Conservation (phyloP, 2,888 invertebrate genomes). For the Drosophila prostipennis region DNA sequence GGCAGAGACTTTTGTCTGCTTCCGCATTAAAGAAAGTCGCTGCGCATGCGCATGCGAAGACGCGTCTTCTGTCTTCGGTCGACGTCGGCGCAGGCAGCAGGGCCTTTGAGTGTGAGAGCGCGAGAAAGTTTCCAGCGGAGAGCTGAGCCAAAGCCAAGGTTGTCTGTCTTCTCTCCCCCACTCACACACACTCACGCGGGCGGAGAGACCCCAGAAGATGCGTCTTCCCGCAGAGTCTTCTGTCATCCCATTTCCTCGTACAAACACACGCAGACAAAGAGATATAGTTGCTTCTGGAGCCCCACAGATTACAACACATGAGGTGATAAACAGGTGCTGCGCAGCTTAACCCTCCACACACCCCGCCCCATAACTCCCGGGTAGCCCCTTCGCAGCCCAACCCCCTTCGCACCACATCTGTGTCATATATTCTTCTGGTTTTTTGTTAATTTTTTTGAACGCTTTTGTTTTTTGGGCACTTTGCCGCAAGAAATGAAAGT, state of each 20-base stretch:
- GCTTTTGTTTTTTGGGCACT: constrained; percentile 61
- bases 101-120: constrained; percentile 48
- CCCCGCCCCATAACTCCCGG: constrained; percentile 21
- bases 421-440: constrained; percentile 59
- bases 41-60: constrained; percentile 40
- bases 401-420: constrained; percentile 14
- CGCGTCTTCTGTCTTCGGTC: constrained; percentile 8
- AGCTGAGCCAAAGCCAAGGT: constrained; percentile 61
- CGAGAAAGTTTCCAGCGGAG: constrained; percentile 66
- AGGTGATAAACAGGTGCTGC: constrained; percentile 75
- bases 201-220: constrained; percentile 28
- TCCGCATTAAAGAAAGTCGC: constrained; percentile 72
- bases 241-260: constrained; percentile 15
- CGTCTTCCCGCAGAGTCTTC: constrained; percentile 44
- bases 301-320: constrained; percentile 73
- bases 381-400: background rate
- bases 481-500: constrained; percentile 73
- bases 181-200: constrained; percentile 8
- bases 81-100: constrained; percentile 42
- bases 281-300: constrained; percentile 49
- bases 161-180: constrained; percentile 52
- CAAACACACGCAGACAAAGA: constrained; percentile 20
- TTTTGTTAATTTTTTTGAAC: constrained; percentile 66
- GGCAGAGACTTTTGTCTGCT: constrained; percentile 64
- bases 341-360: constrained; percentile 48